Percentiles rank a stretch among this genome's conserved stretches.
Conservation (phyloP, 2,888 invertebrate species). For the Conops quadrifasciatus region DNA sequence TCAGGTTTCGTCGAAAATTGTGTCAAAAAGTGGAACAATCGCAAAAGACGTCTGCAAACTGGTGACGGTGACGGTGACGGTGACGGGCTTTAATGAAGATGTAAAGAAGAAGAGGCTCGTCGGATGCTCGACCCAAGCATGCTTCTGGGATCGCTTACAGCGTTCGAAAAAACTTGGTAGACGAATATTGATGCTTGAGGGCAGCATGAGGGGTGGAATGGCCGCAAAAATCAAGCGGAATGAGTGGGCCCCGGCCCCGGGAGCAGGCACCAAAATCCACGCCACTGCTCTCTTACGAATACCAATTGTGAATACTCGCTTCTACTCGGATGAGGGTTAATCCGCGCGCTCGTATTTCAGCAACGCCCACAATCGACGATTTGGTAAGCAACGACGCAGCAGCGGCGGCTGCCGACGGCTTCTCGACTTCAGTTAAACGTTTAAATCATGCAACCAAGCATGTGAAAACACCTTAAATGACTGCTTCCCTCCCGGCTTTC, state of each 20-base stretch:
- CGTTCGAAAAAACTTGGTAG: constrained; percentile 2
- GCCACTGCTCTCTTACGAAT: too few species aligned
- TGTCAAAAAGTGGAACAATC: neutral
- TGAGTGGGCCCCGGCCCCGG: neutral
- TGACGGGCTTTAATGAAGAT: neutral
- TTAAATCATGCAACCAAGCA: constrained; percentile 47
- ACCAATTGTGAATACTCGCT: neutral
- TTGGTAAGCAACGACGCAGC: neutral
- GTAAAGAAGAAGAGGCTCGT: neutral
- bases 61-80: too few species aligned
- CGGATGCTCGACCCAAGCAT: constrained; percentile 45
- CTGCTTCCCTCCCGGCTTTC: constrained; percentile 45
- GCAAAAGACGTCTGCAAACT: neutral
- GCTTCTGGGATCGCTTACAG: constrained; percentile 37
- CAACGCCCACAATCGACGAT: constrained; percentile 20
- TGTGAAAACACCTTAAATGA: constrained; percentile 56
- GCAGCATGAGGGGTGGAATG: neutral
- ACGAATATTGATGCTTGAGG: constrained; percentile 10
- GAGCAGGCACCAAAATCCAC: too few species aligned
- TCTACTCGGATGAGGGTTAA: neutral
- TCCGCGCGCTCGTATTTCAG: constrained; percentile 24
- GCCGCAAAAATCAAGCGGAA: too few species aligned
- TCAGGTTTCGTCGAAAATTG: constrained; percentile 7
- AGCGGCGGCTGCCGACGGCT: neutral
- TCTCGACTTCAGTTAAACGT: constrained; percentile 30